Base-by-base conservation (phyloP, 1,140 invertebrate genomes). In the Drosophila pseudoananassae region DNA sequence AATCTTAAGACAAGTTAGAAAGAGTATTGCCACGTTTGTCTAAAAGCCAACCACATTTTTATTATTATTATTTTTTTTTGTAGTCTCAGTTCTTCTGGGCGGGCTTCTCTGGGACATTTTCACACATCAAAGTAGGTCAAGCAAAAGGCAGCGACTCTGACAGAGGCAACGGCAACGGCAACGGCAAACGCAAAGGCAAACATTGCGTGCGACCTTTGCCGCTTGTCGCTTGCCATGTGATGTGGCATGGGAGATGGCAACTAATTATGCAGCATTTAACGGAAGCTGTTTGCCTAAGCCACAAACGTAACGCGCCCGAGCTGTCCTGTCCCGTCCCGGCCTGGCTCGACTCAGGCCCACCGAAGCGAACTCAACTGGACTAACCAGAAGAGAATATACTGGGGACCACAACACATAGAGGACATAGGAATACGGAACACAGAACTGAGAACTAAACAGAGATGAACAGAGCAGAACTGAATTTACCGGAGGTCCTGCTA, bases 261-360 rank as follows among this genome's bases (percentile, higher is more conserved):
- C 82, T 87, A 88, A 87, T 87, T 87, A 87, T 87, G 82, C 82
- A 87, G 83, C 78, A 87, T 87, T 87, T 87, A 87, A 78, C 82
- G 83, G 82, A 87, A 88, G 78, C 83, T 87, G 83, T 87, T 87
- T 87, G 82, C 78, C 81, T 72, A 88, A 82, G 83, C 78, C 70
- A 54, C 66, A 70, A 40, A 64, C 54, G 61, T 54, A 69, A 53
- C 47, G 68, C 59, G 70, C 45, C 57, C 45, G 49, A 31, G 31
- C 31, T 10, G 10, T 36, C 31, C 31, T 36, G 17, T 1, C 9
- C 43, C 52, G 40, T 14, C n/a, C 40, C 4, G 2, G 33, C 38
- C 15, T 9, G 55, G 27, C 43, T 17, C 5, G 47, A 43, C 51
- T 29, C n/a, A 14, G 38, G 50, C 46, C 56, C 74, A 78, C 52